phyloP scores from a whole-genome alignment of 2,113 vertebrate species.

The Lates calcarifer region DNA sequence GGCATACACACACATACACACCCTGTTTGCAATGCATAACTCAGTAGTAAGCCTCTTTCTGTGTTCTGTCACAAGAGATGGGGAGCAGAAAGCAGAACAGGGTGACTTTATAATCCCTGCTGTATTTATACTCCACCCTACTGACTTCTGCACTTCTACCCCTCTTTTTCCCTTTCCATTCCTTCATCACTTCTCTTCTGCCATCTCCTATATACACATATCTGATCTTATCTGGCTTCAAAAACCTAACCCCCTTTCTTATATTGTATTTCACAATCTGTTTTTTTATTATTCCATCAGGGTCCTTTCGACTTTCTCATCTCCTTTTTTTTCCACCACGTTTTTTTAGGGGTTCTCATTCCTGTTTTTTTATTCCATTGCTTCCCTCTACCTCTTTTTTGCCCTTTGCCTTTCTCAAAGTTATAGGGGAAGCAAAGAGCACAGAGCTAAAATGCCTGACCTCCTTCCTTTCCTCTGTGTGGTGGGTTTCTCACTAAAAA shows the following conservation, averaged over 20 bases:
- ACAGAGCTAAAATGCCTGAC: constrained; percentile 27
- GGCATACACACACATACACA: constrained; percentile 47
- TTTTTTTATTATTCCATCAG: constrained; percentile 48
- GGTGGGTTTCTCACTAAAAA: constrained; percentile 50
- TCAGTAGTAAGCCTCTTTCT: constrained; percentile 80
- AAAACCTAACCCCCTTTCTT: constrained; percentile 44
- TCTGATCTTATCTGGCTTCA: constrained; percentile 58
- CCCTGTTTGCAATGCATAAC: constrained; percentile 75
- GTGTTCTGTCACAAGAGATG: constrained; percentile 78
- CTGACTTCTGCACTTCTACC: constrained; percentile 70
- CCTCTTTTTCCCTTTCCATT: constrained; percentile 48
- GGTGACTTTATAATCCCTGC: constrained; percentile 81
- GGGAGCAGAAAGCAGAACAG: constrained; percentile 80
- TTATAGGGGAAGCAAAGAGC: constrained; percentile 25
- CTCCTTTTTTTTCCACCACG: constrained; percentile 47
- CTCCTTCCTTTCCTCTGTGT: constrained; percentile 40
- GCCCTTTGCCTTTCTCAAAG: constrained; percentile 19
- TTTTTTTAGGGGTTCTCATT: constrained; percentile 27
- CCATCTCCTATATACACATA: constrained; percentile 57
- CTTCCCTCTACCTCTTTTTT: constrained; percentile 27
- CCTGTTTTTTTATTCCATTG: constrained; percentile 38
- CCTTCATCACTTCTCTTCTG: constrained; percentile 49
- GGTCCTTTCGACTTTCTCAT: constrained; percentile 46
- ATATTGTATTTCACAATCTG: constrained; percentile 51
- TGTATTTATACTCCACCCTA: constrained; percentile 77